Evolutionary conservation across 2,888 invertebrate species (phyloP).

Genomic region (Julus scandinavius): DNA sequence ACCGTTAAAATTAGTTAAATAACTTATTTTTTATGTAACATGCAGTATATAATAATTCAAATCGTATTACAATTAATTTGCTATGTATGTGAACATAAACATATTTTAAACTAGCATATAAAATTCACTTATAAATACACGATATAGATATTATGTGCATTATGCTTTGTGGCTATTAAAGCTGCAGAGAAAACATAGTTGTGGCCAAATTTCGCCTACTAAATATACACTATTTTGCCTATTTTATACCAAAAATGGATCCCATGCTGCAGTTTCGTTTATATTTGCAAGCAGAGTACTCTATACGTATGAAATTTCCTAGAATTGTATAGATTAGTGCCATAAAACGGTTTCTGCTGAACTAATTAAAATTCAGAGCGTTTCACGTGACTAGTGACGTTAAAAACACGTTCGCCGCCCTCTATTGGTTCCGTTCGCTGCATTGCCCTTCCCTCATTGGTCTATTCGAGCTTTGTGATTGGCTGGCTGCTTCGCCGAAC

Average conservation of each 20-base stretch:
- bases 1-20: too few relatives aligned
- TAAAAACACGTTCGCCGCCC: not conserved
- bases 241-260: not conserved
- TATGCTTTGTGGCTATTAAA: too few relatives aligned
- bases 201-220: not conserved
- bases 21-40: too few relatives aligned
- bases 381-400: not conserved
- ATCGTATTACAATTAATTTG: too few relatives aligned
- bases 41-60: too few relatives aligned
- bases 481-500: not conserved
- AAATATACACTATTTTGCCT: not conserved
- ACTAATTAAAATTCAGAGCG: not conserved
- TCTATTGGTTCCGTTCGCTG: not conserved
- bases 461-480: not conserved
- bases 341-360: conserved; percentile 3
- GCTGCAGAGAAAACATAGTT: too few relatives aligned
- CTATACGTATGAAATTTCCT: not conserved
- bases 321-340: not conserved
- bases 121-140: too few relatives aligned
- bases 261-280: not conserved
- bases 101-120: too few relatives aligned
- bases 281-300: not conserved
- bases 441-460: not conserved
- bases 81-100: too few relatives aligned
- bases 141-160: too few relatives aligned